These are phyloP conservation scores for Myotis yumanensis DNA, from an alignment of 2,113 vertebrate genomes.

Conservation along the genomic window DNA sequence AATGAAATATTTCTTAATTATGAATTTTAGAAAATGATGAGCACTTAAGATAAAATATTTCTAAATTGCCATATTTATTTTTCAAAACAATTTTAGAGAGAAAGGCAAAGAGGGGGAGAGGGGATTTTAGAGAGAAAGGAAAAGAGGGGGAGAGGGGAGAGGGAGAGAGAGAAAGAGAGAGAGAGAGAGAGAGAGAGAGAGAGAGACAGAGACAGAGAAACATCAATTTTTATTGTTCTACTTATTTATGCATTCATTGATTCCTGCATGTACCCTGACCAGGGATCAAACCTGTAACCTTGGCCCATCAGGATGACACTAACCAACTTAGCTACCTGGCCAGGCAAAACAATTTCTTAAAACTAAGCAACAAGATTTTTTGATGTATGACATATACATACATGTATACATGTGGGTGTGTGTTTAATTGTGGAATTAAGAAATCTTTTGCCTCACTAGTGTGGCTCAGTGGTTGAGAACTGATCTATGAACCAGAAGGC, in stretches of 20 bases:
- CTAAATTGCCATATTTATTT: constrained; percentile 44
- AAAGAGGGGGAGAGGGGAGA: neutral
- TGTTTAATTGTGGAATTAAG: constrained; percentile 47
- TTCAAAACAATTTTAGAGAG: neutral
- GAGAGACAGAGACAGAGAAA: neutral
- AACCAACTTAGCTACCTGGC: neutral
- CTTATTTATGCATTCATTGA: neutral
- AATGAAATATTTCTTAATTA: constrained; percentile 53
- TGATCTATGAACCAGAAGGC: no score
- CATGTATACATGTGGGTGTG: neutral
- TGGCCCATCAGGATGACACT: neutral
- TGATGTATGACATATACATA: constrained; percentile 11
- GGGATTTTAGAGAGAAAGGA: neutral
- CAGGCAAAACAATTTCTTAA: constrained; percentile 33
- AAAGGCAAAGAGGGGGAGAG: neutral
- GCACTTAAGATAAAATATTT: constrained; percentile 23
- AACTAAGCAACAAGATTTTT: constrained; percentile 26
- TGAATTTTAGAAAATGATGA: constrained; percentile 51
- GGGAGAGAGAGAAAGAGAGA: neutral
- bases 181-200: neutral
- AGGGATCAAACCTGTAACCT: neutral
- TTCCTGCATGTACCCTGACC: neutral
- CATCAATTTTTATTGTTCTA: neutral
- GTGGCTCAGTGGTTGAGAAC: no score
- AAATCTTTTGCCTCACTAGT: neutral